These are phyloP conservation scores for Euura saliciscinereae DNA, from an alignment of 1,140 invertebrate species.

Conservation along the genomic window DNA sequence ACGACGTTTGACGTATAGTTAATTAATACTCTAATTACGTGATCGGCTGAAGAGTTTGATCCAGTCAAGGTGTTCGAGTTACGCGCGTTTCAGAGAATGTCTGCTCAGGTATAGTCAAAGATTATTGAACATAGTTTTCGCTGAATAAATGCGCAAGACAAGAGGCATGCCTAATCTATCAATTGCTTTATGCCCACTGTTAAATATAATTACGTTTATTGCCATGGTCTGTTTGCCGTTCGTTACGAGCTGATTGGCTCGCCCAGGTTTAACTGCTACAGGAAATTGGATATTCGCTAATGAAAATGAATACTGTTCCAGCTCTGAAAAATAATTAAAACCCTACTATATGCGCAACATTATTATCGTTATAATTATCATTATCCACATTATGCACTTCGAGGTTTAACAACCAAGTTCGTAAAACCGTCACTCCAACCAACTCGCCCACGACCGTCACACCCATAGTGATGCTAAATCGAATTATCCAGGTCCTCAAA, in stretches of 20 bases:
- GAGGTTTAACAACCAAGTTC: no score
- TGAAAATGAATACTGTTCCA: background rate
- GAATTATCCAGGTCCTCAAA: no score
- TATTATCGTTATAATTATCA: background rate
- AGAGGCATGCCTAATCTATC: background rate
- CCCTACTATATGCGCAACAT: background rate
- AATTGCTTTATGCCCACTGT: background rate
- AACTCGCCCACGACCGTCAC: no score
- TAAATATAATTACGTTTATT: background rate
- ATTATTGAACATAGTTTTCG: no score
- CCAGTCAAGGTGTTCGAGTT: background rate
- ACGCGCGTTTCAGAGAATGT: background rate
- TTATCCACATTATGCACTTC: background rate
- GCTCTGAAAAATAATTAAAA: no score
- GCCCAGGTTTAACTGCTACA: background rate
- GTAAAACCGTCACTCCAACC: no score
- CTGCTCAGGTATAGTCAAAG: no score
- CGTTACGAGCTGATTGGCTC: background rate
- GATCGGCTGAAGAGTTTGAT: background rate
- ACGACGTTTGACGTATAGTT: background rate
- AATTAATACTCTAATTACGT: conserved; percentile 1
- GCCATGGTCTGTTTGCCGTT: background rate
- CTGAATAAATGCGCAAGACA: background rate
- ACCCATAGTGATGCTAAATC: no score
- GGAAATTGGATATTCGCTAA: background rate